Conservation (phyloP, 2,113 vertebrate genomes). For the Elaphurus davidianus region DNA sequence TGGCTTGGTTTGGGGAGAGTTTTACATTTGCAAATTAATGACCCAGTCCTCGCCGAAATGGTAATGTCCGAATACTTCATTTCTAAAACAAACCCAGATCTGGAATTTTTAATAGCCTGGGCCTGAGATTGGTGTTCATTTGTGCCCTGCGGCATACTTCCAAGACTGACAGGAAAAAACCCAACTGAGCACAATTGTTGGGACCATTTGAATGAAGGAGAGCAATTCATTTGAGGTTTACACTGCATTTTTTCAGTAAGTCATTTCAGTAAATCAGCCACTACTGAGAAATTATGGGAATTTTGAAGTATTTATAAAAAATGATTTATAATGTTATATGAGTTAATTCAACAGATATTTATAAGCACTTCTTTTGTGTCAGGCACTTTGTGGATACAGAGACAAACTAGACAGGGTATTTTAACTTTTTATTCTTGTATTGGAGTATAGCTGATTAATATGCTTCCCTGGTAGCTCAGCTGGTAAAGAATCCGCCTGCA, state of each 20-base stretch:
- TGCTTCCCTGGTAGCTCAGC: not conserved
- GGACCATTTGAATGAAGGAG: not conserved
- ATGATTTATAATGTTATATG: not conserved
- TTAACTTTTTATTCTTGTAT: not conserved
- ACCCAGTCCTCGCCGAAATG: not conserved
- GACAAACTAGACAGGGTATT: not conserved
- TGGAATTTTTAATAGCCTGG: slow-evolving; percentile 5
- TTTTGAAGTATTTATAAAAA: not conserved
- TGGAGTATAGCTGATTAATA: not conserved
- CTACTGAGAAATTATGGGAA: not conserved
- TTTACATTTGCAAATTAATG: slow-evolving; percentile 35
- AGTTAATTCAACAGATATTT: not conserved
- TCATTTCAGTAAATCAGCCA: not conserved
- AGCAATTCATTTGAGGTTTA: not conserved
- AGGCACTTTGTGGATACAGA: not conserved
- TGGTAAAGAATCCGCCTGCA: not conserved
- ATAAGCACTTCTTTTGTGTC: not conserved
- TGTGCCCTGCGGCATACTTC: not conserved
- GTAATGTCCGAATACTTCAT: not conserved
- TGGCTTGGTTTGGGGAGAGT: not conserved
- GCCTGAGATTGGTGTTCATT: not conserved
- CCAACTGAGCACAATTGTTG: not conserved
- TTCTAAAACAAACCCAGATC: slow-evolving; percentile 8
- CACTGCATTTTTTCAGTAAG: not conserved
- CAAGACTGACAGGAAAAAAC: not conserved